Evolutionary conservation across 2,888 invertebrate genomes (phyloP).

Genomic region (Zygogramma bicolorata): DNA sequence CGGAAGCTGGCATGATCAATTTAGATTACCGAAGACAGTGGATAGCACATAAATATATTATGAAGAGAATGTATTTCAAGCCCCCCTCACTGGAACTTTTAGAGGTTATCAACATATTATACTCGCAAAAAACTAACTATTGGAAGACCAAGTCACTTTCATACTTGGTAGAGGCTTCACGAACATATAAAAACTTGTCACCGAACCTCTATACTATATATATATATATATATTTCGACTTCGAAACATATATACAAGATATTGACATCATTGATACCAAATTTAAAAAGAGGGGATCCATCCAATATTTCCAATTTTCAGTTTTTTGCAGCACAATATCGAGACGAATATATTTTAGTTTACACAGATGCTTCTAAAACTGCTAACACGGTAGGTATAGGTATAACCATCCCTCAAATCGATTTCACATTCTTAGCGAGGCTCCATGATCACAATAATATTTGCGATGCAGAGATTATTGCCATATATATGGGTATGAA

Average conservation of each 20-base stretch:
- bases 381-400: neutral
- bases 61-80: neutral
- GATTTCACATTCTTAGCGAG: neutral
- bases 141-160: neutral
- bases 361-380: neutral
- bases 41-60: neutral
- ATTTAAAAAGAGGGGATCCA: neutral
- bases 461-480: neutral
- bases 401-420: neutral
- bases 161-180: neutral
- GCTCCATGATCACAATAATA: too few relatives aligned
- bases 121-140: neutral
- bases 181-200: neutral
- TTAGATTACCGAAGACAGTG: neutral
- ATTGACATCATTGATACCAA: neutral
- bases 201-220: neutral
- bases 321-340: neutral
- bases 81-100: neutral
- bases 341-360: neutral
- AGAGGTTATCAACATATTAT: neutral
- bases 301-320: neutral
- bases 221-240: neutral
- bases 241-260: neutral
- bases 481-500: neutral
- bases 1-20: neutral